Percentiles rank a stretch among this genome's conserved stretches.
phyloP scores from a whole-genome alignment of 2,888 invertebrate species.

The Cerastoderma edule region DNA sequence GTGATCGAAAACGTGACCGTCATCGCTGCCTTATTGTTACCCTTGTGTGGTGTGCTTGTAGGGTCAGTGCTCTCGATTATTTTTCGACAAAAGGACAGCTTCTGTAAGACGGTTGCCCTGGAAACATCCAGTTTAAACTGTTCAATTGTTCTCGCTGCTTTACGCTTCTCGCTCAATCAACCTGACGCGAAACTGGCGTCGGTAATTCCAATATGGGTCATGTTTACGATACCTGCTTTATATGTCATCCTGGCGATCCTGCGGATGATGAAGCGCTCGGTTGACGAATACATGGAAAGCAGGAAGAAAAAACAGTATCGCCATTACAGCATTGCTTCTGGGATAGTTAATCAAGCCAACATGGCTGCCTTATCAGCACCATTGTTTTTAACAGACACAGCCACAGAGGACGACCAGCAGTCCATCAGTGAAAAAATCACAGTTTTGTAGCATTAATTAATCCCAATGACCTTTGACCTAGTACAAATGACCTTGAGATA shows the following conservation, averaged over 20 bases:
- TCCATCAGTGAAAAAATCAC: conserved; percentile 79
- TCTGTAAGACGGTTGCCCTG: conserved; percentile 78
- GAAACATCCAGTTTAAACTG: conserved; percentile 82
- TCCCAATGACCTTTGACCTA: too few relatives aligned
- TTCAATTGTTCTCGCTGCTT: conserved; percentile 78
- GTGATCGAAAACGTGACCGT: conserved; percentile 73
- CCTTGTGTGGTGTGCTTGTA: conserved; percentile 73
- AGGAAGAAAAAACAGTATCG: conserved; percentile 70
- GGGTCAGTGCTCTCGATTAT: conserved; percentile 74
- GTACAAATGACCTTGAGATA: too few relatives aligned
- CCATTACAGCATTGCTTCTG: conserved; percentile 76
- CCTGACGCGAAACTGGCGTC: conserved; percentile 80
- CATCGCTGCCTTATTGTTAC: conserved; percentile 74
- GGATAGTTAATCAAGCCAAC: conserved; percentile 76
- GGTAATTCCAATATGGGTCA: conserved; percentile 81
- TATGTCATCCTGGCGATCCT: conserved; percentile 75
- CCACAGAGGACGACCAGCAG: conserved; percentile 71
- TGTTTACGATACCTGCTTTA: conserved; percentile 80
- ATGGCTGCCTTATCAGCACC: conserved; percentile 79
- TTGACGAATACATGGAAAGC: conserved; percentile 70
- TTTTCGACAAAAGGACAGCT: conserved; percentile 73
- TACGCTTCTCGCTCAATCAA: conserved; percentile 79
- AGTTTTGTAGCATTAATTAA: conserved; percentile 72
- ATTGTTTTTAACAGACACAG: conserved; percentile 73
- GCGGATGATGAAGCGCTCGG: conserved; percentile 63